Evolutionary conservation across 2,113 vertebrate species (phyloP).

Genomic region (Trogon melanurus): DNA sequence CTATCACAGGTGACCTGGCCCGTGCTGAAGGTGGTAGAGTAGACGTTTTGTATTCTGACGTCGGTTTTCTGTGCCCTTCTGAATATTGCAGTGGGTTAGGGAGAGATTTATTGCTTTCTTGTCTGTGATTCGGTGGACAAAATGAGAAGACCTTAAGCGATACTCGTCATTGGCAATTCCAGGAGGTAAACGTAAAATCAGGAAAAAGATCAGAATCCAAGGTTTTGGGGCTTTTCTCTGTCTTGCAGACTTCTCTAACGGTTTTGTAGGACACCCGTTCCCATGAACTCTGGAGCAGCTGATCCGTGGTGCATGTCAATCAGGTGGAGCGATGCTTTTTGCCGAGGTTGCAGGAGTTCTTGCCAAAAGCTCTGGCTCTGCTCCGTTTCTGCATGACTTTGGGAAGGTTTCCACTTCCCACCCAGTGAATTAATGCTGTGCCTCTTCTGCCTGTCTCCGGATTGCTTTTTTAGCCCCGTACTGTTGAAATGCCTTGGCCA

Average conservation of each 20-base stretch:
- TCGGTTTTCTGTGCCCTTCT: background rate
- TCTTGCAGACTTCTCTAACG: background rate
- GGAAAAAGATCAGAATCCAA: background rate
- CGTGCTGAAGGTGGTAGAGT: accelerated
- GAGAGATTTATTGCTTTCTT: background rate
- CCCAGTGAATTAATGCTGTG: background rate
- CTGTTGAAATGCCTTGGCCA: background rate
- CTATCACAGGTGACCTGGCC: background rate
- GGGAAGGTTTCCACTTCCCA: constrained; percentile 1
- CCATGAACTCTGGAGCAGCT: background rate
- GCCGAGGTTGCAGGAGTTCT: background rate
- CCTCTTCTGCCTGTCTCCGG: background rate
- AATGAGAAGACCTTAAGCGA: background rate
- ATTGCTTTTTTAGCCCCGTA: background rate
- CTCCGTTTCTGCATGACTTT: background rate
- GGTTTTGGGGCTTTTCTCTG: background rate
- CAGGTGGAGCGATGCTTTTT: background rate
- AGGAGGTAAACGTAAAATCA: background rate
- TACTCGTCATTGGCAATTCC: background rate
- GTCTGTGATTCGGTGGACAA: background rate
- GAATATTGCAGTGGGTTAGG: background rate
- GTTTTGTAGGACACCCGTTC: background rate
- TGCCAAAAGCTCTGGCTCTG: constrained; percentile 30
- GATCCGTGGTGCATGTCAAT: constrained; percentile 15
- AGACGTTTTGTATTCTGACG: background rate